phyloP scores from a whole-genome alignment of 2,113 vertebrate species.

The Trinectes maculatus region DNA sequence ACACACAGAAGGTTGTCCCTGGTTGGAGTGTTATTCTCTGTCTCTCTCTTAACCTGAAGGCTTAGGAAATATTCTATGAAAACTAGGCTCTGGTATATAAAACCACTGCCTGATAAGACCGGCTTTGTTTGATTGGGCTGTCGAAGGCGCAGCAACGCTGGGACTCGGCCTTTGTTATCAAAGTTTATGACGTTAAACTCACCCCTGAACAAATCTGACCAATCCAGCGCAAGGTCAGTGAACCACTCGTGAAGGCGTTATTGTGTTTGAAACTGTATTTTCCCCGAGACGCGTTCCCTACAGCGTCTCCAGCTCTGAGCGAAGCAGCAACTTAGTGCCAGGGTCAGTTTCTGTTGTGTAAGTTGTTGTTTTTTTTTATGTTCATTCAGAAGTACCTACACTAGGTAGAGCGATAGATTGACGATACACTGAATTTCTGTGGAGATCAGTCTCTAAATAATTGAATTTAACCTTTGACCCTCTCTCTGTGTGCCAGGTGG shows the following conservation, averaged over 20 bases:
- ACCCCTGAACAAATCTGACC: constrained; percentile 35
- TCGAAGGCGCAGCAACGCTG: constrained; percentile 47
- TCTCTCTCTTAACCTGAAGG: not conserved
- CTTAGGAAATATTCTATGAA: constrained; percentile 21
- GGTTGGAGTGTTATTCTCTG: constrained; percentile 15
- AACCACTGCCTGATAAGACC: constrained; percentile 26
- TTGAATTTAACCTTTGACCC: not conserved
- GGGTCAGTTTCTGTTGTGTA: not conserved
- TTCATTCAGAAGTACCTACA: not conserved
- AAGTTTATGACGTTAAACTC: constrained; percentile 57
- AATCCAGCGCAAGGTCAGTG: constrained; percentile 57
- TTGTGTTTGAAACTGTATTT: constrained; percentile 15
- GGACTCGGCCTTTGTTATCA: constrained; percentile 61
- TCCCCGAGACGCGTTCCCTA: not conserved
- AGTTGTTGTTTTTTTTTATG: not conserved
- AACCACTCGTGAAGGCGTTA: constrained; percentile 17
- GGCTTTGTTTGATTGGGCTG: constrained; percentile 36
- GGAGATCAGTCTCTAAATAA: not conserved
- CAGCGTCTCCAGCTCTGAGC: not conserved
- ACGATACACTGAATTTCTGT: not conserved
- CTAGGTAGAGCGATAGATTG: not conserved
- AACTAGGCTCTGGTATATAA: constrained; percentile 29
- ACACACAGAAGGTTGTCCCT: not conserved
- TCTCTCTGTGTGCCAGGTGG: constrained; percentile 80
- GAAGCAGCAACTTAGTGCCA: not conserved